Base-by-base conservation (phyloP, 2,113 vertebrate genomes). In the Telmatochromis sp. region DNA sequence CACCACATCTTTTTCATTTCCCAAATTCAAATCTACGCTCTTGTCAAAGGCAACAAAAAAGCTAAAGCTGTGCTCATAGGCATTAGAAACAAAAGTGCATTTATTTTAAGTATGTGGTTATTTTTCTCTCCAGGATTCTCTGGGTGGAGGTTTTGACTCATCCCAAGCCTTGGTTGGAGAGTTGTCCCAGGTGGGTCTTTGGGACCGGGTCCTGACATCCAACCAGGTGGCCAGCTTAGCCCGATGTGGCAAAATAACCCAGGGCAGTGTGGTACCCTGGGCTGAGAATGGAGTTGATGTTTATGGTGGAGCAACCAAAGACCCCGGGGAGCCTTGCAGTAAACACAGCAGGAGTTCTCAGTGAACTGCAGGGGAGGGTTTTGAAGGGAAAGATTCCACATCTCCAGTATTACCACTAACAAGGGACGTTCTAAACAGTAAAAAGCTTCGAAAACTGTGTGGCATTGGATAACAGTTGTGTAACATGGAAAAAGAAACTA, bases 81-180 rank as follows among this genome's bases (percentile, higher is more conserved):
- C 45, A 17, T 14, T 37, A 12, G 19, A n/a, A 51, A 15, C 10
- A 11, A 45, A 68, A 57, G 4, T 65, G 17, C 58, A 68, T 58
- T 42, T 73, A 28, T 54, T 71, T 80, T 28, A 86, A 2, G 53
- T 71, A 26, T 81, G 45, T 63, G 23, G 23, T 2, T 23, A 47
- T 26, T 54, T 55, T 58, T 40, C 7, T 75, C 68, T 35, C 19
- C 84, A 97, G 99, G 98, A 98, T 88, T 96, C 97, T 0, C 81
- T 98, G 28, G 98, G 98, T 0, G 98, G 98, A 14, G 97, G 97
- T 17, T 99, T 99, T 50, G 98, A 99, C 13, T 98, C 98, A 26
- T 97, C 98, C 1, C 98, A 99, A 92, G 98, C 98, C 82, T 96
- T 99, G 5, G 97, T 99, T 2, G 98, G 99, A 33, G 98, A 99